A percentile compares a stretch with the other conserved stretches of the same genome.
These are phyloP conservation scores for Pollimyrus isidori DNA, from an alignment of 2,113 vertebrate species.

Conservation along the genomic window DNA sequence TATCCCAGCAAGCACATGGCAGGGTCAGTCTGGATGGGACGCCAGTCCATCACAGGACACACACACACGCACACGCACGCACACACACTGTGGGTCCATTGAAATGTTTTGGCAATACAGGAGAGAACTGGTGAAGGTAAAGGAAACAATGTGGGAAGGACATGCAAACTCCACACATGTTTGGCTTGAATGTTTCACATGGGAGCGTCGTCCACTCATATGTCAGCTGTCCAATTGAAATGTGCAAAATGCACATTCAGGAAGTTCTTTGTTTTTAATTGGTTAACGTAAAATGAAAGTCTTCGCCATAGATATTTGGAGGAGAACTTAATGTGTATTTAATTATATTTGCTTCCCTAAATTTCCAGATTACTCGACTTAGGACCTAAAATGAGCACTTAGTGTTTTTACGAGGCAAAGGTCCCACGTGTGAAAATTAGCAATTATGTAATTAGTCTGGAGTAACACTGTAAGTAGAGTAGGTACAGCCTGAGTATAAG, in stretches of 20 bases:
- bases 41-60: neutral
- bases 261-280: neutral
- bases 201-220: neutral
- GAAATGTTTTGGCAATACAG: neutral
- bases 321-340: neutral
- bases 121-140: neutral
- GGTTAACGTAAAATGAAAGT: neutral
- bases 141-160: neutral
- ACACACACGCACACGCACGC: neutral
- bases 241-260: neutral
- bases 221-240: neutral
- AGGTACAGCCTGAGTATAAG: neutral
- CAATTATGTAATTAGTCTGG: conserved; percentile 64
- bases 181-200: neutral
- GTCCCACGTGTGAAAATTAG: neutral
- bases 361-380: neutral
- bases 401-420: neutral
- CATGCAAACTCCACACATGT: neutral
- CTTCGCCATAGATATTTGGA: neutral
- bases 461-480: conserved; percentile 56
- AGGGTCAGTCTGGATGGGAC: neutral
- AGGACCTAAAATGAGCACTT: neutral
- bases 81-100: neutral
- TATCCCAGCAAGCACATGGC: neutral
- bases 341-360: neutral